Conservation (phyloP, 2,888 invertebrate species). For the Steinernema scapterisci region DNA sequence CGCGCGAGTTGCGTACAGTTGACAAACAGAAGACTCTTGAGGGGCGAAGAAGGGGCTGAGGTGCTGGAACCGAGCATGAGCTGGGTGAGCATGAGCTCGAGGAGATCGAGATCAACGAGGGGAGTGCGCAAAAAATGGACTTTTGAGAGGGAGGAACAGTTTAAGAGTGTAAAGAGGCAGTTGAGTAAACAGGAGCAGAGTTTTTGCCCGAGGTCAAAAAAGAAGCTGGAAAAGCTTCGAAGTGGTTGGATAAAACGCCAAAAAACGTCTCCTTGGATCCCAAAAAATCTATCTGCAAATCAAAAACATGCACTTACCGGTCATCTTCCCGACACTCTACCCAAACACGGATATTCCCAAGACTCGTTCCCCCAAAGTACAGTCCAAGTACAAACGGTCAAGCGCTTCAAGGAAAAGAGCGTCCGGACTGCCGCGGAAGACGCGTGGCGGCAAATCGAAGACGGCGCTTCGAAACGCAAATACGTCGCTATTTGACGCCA, state of each 20-base stretch:
- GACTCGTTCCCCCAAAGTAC: not conserved
- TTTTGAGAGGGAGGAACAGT: not conserved
- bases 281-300: too few relatives aligned
- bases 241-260: too few relatives aligned
- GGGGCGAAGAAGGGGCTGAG: not conserved
- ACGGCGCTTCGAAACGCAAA: conserved; percentile 21
- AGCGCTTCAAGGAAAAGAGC: conserved; percentile 13
- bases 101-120: too few relatives aligned
- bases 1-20: not conserved
- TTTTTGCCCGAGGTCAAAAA: too few relatives aligned
- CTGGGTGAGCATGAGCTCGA: not conserved
- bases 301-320: too few relatives aligned
- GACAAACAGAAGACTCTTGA: conserved; percentile 11
- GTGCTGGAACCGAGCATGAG: not conserved
- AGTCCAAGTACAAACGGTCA: not conserved
- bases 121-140: too few relatives aligned
- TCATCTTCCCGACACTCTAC: too few relatives aligned
- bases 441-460: not conserved
- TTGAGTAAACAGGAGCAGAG: too few relatives aligned
- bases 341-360: not conserved
- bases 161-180: not conserved
- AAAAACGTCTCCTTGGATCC: too few relatives aligned
- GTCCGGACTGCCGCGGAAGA: not conserved
- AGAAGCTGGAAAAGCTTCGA: too few relatives aligned
- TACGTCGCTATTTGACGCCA: not conserved